Evolutionary conservation across 2,113 vertebrate species (phyloP).

Genomic region (Porphyrio hochstetteri): DNA sequence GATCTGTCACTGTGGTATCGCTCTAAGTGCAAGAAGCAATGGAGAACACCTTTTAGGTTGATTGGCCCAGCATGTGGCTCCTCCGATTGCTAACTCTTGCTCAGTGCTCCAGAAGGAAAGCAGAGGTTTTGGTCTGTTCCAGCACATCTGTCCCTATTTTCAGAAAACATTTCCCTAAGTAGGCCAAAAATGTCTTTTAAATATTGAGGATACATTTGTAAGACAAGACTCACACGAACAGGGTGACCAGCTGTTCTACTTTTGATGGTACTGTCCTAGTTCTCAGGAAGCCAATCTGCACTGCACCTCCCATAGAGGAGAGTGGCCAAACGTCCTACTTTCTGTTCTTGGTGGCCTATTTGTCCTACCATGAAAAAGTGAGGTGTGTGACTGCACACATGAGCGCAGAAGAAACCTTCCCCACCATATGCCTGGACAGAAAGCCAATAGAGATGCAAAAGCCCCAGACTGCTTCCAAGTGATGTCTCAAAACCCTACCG

Average conservation of each 20-base stretch:
- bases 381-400: not conserved
- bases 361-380: constrained; percentile 23
- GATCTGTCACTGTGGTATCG: not conserved
- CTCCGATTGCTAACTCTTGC: not conserved
- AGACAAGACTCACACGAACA: not conserved
- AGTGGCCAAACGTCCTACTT: constrained; percentile 56
- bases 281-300: constrained; percentile 41
- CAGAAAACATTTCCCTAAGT: constrained; percentile 39
- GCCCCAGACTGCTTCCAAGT: not conserved
- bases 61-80: not conserved
- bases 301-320: constrained; percentile 27
- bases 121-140: not conserved
- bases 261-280: constrained; percentile 49
- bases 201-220: constrained; percentile 39
- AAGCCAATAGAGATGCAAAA: not conserved
- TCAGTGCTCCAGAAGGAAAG: not conserved
- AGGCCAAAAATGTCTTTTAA: constrained; percentile 33
- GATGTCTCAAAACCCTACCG: not conserved
- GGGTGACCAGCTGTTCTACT: constrained; percentile 61
- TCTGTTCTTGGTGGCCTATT: constrained; percentile 37
- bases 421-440: not conserved
- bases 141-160: constrained; percentile 3
- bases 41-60: not conserved
- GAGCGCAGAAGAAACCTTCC: not conserved
- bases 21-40: not conserved